Evolutionary conservation across 2,797 vertebrate species (phyloP), one percentile per base, ranked within the genome.

Genomic region (Emydoidea blandingii): DNA sequence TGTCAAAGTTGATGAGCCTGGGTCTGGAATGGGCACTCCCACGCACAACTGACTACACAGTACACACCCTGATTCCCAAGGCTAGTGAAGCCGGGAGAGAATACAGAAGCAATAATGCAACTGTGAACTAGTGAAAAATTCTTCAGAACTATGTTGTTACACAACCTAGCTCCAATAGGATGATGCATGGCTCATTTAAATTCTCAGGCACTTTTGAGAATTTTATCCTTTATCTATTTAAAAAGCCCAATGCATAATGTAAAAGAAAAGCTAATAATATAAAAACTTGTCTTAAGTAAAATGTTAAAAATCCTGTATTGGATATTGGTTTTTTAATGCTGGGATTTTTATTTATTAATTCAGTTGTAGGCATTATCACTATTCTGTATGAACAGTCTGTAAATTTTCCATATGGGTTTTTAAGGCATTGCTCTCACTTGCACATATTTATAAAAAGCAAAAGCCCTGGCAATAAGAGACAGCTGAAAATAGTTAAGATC

Each of bases 81-180:
- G 68, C 6, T 34, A 57, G 4, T 57, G 90, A 92, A 90, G 12
- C 16, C 19, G 62, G 53, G 21, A 89, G 19, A 88, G 62, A 54
- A 37, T 78, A 78, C 1, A 83, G 49, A 76, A 86, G 53, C 86
- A 81, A 79, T 47, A 91, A 89, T 29, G 79, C 85, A 29, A 23
- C 54, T 86, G 62, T 89, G 49, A 96, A 84, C 21, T 87, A 88
- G 65, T 56, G 74, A 91, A 90, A 83, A 87, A 79, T 27, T 53
- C 8, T 83, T 87, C 72, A 76, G 16, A 94, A 86, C 21, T 47
- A 11, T 79, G 62, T 84, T 87, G 83, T 15, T 86, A 76, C 6
- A 76, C 57, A 86, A 31, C 50, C 62, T 84, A 80, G n/a, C 56
- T 95, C 5, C n/a, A 65, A 1, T 49, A 3, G 49, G 84, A 14